Conservation (phyloP, 2,797 vertebrate genomes). For the Lithobates pipiens region DNA sequence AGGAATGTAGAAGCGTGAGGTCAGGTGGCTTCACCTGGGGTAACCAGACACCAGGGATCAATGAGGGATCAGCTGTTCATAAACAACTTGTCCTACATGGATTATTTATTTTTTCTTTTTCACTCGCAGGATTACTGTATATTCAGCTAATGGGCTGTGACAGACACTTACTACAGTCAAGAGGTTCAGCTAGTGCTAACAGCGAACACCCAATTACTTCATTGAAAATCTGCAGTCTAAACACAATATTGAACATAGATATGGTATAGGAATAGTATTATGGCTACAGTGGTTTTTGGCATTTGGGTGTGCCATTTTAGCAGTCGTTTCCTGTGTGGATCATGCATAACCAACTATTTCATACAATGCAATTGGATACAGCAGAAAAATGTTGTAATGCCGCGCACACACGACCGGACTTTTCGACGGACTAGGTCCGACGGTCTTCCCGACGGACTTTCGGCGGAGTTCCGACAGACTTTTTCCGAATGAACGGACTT, state of each 20-base stretch:
- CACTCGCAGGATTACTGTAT: neutral
- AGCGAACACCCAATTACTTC: neutral
- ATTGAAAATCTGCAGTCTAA: neutral
- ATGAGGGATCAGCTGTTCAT: conserved; percentile 54
- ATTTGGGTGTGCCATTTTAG: no score
- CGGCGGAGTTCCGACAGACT: no score
- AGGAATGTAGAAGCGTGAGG: conserved; percentile 18
- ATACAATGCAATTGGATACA: no score
- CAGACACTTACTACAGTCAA: neutral
- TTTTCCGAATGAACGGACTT: no score
- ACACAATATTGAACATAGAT: neutral
- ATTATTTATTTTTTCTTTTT: conserved; percentile 40
- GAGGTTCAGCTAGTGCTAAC: neutral
- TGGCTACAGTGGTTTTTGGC: no score
- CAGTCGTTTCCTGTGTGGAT: no score
- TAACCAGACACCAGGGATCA: conserved; percentile 43
- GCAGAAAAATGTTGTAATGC: no score
- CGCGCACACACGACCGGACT: no score
- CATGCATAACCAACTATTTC: no score
- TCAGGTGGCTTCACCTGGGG: conserved; percentile 13
- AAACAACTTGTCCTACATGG: conserved; percentile 32
- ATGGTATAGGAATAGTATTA: no score
- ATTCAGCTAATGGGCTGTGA: conserved; percentile 10
- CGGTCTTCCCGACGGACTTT: no score
- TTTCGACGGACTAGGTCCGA: no score